These are phyloP conservation scores for Shargacucullia verbasci DNA, from an alignment of 2,888 invertebrate species.

Conservation along the genomic window DNA sequence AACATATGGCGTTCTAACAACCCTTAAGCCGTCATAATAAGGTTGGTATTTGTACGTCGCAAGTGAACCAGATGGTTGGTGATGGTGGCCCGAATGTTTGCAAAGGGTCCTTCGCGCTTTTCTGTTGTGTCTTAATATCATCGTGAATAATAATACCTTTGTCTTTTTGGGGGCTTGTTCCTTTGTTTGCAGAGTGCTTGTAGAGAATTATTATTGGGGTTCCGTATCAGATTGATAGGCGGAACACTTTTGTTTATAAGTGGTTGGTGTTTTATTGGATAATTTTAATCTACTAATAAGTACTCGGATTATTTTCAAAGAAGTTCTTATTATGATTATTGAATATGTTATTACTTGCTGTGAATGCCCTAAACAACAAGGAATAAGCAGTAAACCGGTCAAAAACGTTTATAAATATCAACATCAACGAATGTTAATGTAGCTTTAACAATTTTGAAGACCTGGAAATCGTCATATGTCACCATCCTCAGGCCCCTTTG, in stretches of 20 bases:
- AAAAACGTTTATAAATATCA: no score
- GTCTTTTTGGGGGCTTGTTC: constrained; percentile 49
- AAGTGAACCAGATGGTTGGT: constrained; percentile 17
- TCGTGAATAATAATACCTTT: constrained; percentile 57
- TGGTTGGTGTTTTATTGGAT: not conserved
- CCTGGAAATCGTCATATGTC: no score
- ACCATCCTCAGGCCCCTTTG: no score
- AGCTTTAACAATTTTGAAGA: no score
- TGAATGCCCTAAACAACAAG: no score
- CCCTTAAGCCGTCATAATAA: constrained; percentile 31
- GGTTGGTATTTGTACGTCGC: constrained; percentile 22
- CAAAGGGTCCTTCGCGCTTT: constrained; percentile 33
- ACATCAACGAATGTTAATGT: no score
- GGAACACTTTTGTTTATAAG: not conserved
- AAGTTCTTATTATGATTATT: no score
- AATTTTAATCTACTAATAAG: not conserved
- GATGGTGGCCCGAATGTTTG: constrained; percentile 39
- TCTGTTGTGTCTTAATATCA: constrained; percentile 54
- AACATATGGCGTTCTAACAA: constrained; percentile 28
- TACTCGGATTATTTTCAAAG: not conserved
- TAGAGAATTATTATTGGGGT: constrained; percentile 45
- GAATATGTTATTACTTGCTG: no score
- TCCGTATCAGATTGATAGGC: constrained; percentile 35
- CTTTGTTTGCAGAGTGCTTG: constrained; percentile 48
- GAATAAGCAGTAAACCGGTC: no score